These are phyloP conservation scores for Drosophila subobscura DNA, from an alignment of 1,140 invertebrate genomes.

Conservation along the genomic window DNA sequence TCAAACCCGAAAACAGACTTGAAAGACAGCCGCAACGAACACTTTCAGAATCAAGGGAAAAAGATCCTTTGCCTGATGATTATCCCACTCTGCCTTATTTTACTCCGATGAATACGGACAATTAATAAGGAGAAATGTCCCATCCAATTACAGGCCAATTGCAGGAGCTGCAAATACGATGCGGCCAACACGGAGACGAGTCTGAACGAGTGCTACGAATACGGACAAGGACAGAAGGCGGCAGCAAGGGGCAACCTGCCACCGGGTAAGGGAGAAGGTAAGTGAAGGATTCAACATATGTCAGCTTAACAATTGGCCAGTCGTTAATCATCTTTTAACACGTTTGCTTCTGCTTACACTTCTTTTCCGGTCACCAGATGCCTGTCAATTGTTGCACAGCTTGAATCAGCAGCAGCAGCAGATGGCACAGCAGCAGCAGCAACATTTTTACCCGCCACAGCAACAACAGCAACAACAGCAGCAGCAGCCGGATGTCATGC, in stretches of 20 bases:
- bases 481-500: conserved; percentile 78
- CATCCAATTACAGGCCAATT: conserved; percentile 51
- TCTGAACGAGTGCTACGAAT: conserved; percentile 70
- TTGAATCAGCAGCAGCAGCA: conserved; percentile 69
- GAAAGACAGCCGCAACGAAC: conserved; percentile 18
- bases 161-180: conserved; percentile 80
- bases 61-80: too few relatives aligned
- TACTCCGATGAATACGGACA: conserved; percentile 1
- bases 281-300: conserved; percentile 38
- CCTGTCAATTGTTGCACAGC: conserved; percentile 81
- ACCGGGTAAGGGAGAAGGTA: conserved; percentile 61
- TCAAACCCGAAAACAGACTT: not conserved
- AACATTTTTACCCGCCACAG: conserved; percentile 18
- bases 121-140: not conserved
- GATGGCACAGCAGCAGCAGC: conserved; percentile 42
- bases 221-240: conserved; percentile 33
- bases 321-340: conserved; percentile 70
- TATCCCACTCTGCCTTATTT: not conserved
- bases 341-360: conserved; percentile 38
- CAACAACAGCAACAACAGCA: conserved; percentile 52
- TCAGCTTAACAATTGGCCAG: conserved; percentile 67
- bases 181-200: conserved; percentile 68
- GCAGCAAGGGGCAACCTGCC: conserved; percentile 55
- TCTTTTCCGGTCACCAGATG: conserved; percentile 71
- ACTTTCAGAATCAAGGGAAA: not conserved